These are phyloP conservation scores for Aphelenchoides besseyi DNA, from an alignment of 1,140 invertebrate species.

Conservation along the genomic window DNA sequence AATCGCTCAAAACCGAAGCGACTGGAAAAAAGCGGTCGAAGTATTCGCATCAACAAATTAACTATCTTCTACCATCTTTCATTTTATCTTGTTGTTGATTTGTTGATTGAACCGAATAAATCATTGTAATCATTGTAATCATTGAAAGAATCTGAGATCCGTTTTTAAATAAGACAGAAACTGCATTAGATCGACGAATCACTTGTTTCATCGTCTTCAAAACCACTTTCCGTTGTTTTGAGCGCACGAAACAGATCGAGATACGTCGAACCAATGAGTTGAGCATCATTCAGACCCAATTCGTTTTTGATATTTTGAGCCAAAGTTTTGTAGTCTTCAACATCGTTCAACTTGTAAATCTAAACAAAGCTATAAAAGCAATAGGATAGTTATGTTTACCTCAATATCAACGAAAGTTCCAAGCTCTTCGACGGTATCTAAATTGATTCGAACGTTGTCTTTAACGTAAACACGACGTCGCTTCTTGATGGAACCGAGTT, in stretches of 20 bases:
- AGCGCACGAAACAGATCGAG: slow-evolving; percentile 26
- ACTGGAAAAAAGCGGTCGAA: too few species aligned
- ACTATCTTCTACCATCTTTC: too few species aligned
- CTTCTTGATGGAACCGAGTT: slow-evolving; percentile 14
- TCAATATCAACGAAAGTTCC: slow-evolving; percentile 21
- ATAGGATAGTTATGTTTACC: neutral
- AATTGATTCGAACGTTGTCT: slow-evolving; percentile 25
- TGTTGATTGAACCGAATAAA: too few species aligned
- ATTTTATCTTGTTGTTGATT: too few species aligned
- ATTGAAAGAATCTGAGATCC: too few species aligned
- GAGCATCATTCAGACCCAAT: slow-evolving; percentile 22
- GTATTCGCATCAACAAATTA: too few species aligned
- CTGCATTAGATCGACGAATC: too few species aligned
- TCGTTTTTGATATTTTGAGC: slow-evolving; percentile 10
- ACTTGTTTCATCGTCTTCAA: too few species aligned
- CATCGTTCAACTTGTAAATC: neutral
- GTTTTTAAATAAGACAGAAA: too few species aligned
- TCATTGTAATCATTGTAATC: too few species aligned
- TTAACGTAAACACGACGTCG: slow-evolving; percentile 20
- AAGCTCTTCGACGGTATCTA: slow-evolving; percentile 22
- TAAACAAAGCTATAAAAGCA: neutral
- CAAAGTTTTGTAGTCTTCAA: slow-evolving; percentile 12
- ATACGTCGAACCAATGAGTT: slow-evolving; percentile 20
- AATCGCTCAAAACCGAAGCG: too few species aligned
- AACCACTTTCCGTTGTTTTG: slow-evolving; percentile 14